A percentile compares a stretch with the other conserved stretches of the same genome.
Conservation (phyloP, 2,888 invertebrate genomes). For the Deilephila porcellus region DNA sequence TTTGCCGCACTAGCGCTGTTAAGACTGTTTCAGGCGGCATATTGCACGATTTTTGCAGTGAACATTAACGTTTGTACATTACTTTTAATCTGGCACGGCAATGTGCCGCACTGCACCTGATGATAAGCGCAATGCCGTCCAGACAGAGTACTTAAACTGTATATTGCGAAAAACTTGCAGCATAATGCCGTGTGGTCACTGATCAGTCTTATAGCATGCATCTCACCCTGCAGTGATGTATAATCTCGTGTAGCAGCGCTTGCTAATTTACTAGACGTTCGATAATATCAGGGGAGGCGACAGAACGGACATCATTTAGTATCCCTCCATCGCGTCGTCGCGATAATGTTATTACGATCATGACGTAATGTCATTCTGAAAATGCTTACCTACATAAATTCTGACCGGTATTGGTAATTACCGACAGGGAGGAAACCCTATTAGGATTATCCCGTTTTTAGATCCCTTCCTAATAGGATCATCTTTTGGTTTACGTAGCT, state of each 20-base stretch:
- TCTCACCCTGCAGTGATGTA: background rate
- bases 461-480: background rate
- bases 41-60: too few relatives aligned
- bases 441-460: background rate
- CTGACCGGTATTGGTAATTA: background rate
- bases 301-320: background rate
- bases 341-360: background rate
- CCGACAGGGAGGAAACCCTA: background rate
- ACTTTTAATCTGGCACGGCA: too few relatives aligned
- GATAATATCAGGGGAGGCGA: background rate
- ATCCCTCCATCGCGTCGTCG: background rate
- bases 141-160: too few relatives aligned
- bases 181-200: too few relatives aligned
- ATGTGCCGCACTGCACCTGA: too few relatives aligned
- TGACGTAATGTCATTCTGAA: background rate
- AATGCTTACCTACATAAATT: background rate
- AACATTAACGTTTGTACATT: too few relatives aligned
- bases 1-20: too few relatives aligned
- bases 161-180: too few relatives aligned
- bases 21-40: too few relatives aligned
- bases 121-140: too few relatives aligned
- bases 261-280: background rate
- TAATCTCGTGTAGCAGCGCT: background rate
- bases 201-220: too few relatives aligned
- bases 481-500: background rate